Evolutionary conservation across 2,113 vertebrate species (phyloP), one percentile per base, ranked within the genome.

Genomic region (Diglossa brunneiventris): DNA sequence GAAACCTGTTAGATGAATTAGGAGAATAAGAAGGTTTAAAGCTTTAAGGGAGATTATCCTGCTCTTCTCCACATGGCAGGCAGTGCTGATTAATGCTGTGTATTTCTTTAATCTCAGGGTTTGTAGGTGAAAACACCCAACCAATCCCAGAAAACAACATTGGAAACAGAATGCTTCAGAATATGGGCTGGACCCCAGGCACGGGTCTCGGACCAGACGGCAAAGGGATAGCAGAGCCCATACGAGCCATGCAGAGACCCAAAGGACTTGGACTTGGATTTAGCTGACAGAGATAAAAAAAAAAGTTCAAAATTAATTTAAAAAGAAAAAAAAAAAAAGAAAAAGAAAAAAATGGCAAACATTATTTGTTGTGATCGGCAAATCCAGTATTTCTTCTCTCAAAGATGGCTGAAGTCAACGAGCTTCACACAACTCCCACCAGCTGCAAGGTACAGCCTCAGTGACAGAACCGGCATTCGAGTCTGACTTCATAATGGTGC

Each of bases 111-210:
- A 97, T 98, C 94, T 91, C 95, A 99, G 99, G 98, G 85, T 96
- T 99, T 72, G 98, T 99, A 31, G 99, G 98, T 84, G 99, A 99
- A 97, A 98, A 96, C 1, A 98, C 98, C 4, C 96, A 98, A 63
- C 98, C 99, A 31, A 98, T 99, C 90, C 98, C 99, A 15, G 99
- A 99, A 79, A 98, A 94, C 33, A 99, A 99, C 97, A 98, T 99
- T 95, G 99, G 99, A 64, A 99, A 97, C 96, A 98, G 99, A 74
- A 99, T 99, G 99, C 96, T 99, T 87, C 99, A 99, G 97, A 99
- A 90, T 63, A 99, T 99, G 99, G 99, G 99, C 81, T 99, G 99
- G 99, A 99, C 91, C 31, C 99, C 99, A 3, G 99, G 99, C 33
- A 98, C 98, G 9, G 99, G 99, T 84, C 98, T 99, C 5, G 99